Conservation (phyloP, 2,113 vertebrate genomes). For the Columba janthina region DNA sequence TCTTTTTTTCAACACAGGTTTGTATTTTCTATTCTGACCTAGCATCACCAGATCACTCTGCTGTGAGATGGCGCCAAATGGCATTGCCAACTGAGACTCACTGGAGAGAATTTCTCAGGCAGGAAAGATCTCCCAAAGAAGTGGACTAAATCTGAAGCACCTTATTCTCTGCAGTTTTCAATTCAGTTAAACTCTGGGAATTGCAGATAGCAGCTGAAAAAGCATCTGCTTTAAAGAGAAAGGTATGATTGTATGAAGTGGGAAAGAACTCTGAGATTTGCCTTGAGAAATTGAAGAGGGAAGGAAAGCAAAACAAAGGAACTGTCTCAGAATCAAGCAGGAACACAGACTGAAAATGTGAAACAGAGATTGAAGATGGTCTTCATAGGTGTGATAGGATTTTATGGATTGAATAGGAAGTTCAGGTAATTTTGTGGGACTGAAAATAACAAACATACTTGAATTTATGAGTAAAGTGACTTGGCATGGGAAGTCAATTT, state of each 20-base stretch:
- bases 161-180: not conserved
- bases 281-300: not conserved
- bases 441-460: not conserved
- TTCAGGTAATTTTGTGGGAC: not conserved
- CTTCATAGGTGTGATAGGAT: not conserved
- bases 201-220: not conserved
- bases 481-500: rapidly evolving
- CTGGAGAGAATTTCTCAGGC: not conserved
- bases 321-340: not conserved
- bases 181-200: not conserved
- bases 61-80: not conserved
- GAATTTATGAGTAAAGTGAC: not conserved
- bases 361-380: not conserved
- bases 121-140: not conserved
- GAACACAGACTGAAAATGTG: not conserved
- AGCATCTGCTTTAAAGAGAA: not conserved
- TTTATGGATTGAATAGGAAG: not conserved
- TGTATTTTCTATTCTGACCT: not conserved
- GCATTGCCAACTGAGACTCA: not conserved
- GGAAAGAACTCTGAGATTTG: not conserved
- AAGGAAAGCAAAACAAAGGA: not conserved
- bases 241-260: not conserved
- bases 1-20: not conserved
- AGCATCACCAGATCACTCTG: not conserved
- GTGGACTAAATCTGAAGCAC: not conserved